A percentile compares a stretch with the other conserved stretches of the same genome.
phyloP scores from a whole-genome alignment of 2,113 vertebrate genomes.

The Malurus alboscapulatus region DNA sequence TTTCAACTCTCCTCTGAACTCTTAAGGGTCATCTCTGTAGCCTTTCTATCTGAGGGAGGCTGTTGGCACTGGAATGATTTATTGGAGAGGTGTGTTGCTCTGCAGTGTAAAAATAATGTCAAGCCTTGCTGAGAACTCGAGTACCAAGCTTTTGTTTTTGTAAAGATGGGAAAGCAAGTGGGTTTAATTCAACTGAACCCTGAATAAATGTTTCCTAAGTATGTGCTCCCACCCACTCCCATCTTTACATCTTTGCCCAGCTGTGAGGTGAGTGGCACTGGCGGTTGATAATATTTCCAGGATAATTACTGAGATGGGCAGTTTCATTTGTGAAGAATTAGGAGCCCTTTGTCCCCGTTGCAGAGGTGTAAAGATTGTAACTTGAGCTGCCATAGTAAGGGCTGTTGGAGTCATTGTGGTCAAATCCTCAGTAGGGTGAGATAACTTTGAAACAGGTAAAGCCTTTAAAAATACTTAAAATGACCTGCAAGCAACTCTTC shows the following conservation, averaged over 20 bases:
- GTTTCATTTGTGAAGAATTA: neutral
- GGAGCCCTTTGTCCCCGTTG: neutral
- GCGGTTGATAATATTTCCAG: neutral
- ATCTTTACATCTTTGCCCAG: neutral
- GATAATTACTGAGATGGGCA: neutral
- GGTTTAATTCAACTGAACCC: slow-evolving; percentile 12
- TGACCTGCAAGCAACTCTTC: neutral
- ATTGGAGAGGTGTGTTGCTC: slow-evolving; percentile 3
- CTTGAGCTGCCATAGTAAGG: neutral
- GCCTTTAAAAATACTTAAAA: neutral
- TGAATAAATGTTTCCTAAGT: neutral
- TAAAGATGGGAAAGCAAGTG: neutral
- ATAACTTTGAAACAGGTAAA: neutral
- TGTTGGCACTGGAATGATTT: slow-evolving; percentile 24
- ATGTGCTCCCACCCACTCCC: neutral
- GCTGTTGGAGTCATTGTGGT: neutral
- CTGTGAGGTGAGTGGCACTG: neutral
- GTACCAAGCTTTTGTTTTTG: neutral
- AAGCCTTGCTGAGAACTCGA: neutral
- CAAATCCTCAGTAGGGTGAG: neutral
- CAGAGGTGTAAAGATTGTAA: neutral
- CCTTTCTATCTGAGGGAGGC: neutral
- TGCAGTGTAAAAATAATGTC: neutral
- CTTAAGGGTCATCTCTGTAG: slow-evolving; percentile 29
- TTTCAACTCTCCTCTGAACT: slow-evolving; percentile 49